Evolutionary conservation across 2,888 invertebrate genomes (phyloP).

Genomic region (Deilephila porcellus): DNA sequence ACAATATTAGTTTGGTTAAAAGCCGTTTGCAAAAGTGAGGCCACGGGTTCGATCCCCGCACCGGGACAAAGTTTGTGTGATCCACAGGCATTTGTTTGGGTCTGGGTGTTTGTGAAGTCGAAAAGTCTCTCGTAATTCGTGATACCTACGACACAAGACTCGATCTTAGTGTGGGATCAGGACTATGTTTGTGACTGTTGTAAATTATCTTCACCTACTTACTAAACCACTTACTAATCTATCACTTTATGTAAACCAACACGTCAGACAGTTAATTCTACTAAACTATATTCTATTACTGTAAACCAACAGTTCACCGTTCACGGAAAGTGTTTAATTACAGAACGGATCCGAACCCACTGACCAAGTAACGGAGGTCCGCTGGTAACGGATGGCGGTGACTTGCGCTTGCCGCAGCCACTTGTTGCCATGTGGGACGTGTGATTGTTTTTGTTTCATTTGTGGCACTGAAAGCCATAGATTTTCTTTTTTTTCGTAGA

Average conservation of each 20-base stretch:
- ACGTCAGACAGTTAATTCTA: not conserved
- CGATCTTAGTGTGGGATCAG: too few species aligned
- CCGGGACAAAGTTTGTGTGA: too few species aligned
- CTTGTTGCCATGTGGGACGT: conserved; percentile 5
- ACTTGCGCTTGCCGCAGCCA: conserved; percentile 8
- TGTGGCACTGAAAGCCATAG: not conserved
- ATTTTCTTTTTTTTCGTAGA: not conserved
- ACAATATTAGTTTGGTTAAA: too few species aligned
- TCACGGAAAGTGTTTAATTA: conserved; percentile 40
- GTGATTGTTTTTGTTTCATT: not conserved
- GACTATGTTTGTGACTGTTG: too few species aligned
- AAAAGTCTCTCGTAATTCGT: too few species aligned
- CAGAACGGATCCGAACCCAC: conserved; percentile 38
- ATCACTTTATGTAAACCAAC: not conserved
- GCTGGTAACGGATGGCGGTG: conserved; percentile 7
- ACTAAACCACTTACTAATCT: not conserved
- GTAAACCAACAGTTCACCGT: not conserved
- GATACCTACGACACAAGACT: too few species aligned
- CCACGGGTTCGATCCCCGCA: too few species aligned
- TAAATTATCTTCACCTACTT: too few species aligned
- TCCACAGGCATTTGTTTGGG: too few species aligned
- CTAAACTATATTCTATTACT: conserved; percentile 17
- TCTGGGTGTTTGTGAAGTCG: too few species aligned
- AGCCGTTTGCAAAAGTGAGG: too few species aligned
- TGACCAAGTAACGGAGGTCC: conserved; percentile 37